A percentile compares a stretch with the other conserved stretches of the same genome.
Conservation (phyloP, 2,113 vertebrate species). For the Menura novaehollandiae region DNA sequence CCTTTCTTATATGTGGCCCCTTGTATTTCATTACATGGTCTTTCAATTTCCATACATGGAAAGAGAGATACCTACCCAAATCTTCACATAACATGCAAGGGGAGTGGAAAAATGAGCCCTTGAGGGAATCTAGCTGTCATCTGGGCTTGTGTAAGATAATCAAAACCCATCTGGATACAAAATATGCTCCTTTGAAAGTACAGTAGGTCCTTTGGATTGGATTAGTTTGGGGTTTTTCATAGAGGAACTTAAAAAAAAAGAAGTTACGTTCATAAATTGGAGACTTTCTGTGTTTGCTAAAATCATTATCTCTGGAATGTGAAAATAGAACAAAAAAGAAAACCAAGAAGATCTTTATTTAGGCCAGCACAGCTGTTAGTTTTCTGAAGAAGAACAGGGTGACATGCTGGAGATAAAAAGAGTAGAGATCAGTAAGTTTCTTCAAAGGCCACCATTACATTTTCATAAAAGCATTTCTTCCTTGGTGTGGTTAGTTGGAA, state of each 20-base stretch:
- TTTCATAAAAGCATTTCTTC: slow-evolving; percentile 34
- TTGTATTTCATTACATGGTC: not conserved
- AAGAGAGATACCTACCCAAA: not conserved
- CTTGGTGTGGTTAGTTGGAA: slow-evolving; percentile 21
- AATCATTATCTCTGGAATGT: not conserved
- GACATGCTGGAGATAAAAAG: not conserved
- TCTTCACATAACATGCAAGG: not conserved
- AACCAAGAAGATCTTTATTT: not conserved
- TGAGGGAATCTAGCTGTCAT: not conserved
- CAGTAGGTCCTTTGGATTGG: not conserved
- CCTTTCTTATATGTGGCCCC: not conserved
- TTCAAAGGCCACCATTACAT: slow-evolving; percentile 22
- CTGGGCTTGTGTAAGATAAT: not conserved
- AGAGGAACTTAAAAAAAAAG: not conserved
- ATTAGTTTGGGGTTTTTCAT: not conserved
- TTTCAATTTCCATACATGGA: not conserved
- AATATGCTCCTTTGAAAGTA: not conserved
- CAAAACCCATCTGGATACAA: not conserved
- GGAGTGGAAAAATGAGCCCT: not conserved
- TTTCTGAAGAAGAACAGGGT: not conserved
- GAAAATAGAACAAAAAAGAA: not conserved
- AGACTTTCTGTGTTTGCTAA: not conserved
- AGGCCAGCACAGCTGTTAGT: not conserved
- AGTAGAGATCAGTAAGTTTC: not conserved
- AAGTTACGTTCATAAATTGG: not conserved